Conservation (phyloP, 2,113 vertebrate genomes). For the Ia io region DNA sequence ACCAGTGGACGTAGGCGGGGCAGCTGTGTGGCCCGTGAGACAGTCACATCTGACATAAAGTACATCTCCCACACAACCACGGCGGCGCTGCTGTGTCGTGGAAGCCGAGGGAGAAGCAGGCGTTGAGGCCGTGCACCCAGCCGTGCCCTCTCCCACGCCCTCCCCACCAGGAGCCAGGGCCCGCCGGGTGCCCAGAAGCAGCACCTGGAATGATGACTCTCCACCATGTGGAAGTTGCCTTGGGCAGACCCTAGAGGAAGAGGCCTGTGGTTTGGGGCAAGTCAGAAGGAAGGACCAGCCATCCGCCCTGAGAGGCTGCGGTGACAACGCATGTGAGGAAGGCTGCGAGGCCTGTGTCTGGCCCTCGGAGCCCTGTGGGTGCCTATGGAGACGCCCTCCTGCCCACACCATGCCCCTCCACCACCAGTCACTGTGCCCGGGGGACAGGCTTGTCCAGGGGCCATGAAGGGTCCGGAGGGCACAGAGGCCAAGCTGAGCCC, state of each 20-base stretch:
- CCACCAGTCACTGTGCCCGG: too few relatives aligned
- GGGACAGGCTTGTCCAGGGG: background rate
- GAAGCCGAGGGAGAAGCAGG: background rate
- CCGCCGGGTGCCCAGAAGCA: too few relatives aligned
- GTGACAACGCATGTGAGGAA: background rate
- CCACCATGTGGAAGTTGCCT: background rate
- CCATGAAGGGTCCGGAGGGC: background rate
- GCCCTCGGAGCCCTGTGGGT: background rate
- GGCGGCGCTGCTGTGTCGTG: fast-evolving
- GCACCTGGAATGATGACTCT: background rate
- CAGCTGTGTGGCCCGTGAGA: background rate
- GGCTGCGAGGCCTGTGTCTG: background rate
- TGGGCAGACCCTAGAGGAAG: background rate
- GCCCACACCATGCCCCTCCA: background rate
- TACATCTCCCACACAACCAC: background rate
- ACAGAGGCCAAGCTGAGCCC: background rate
- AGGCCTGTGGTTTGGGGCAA: background rate
- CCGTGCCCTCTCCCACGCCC: slow-evolving; percentile 56
- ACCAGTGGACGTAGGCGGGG: fast-evolving
- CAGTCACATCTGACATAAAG: background rate
- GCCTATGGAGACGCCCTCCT: background rate
- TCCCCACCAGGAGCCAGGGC: background rate
- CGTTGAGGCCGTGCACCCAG: background rate
- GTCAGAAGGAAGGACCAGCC: background rate
- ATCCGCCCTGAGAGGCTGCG: fast-evolving